Evolutionary conservation across 2,888 invertebrate species (phyloP).

Genomic region (Julus scandinavius): DNA sequence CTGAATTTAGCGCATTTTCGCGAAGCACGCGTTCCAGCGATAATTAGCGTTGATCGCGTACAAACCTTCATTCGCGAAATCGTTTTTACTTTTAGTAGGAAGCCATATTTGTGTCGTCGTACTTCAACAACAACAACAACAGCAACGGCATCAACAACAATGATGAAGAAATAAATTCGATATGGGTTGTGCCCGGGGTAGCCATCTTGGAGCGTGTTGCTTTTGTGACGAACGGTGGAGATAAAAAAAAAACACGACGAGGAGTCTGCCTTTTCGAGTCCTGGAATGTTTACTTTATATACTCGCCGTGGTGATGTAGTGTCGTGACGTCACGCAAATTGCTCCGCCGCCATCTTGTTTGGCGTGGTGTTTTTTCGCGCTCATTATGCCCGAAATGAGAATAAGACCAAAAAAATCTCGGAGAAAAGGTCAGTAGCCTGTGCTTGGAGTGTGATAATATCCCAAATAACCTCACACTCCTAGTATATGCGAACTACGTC

Average conservation of each 20-base stretch:
- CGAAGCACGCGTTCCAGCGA: neutral
- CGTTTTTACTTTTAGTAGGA: neutral
- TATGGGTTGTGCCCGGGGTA: neutral
- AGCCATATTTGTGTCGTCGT: neutral
- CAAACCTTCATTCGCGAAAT: neutral
- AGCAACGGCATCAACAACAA: neutral
- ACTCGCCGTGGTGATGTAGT: slow-evolving; percentile 30
- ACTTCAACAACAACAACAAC: neutral
- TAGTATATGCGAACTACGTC: neutral
- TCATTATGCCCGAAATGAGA: slow-evolving; percentile 34
- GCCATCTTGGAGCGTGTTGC: slow-evolving; percentile 18
- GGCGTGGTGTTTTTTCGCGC: slow-evolving; percentile 23
- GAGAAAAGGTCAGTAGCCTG: slow-evolving; percentile 45
- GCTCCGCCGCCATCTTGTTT: slow-evolving; percentile 27
- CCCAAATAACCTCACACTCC: slow-evolving; percentile 13
- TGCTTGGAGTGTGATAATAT: neutral
- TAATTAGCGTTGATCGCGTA: neutral
- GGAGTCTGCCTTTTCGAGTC: neutral
- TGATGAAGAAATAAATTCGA: neutral
- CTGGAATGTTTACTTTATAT: slow-evolving; percentile 33
- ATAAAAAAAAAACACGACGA: neutral
- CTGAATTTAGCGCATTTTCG: neutral
- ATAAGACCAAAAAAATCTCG: neutral
- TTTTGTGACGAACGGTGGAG: neutral
- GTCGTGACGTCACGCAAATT: slow-evolving; percentile 12